Conservation (phyloP, 2,113 vertebrate genomes). For the Protomyctophum bolini region DNA sequence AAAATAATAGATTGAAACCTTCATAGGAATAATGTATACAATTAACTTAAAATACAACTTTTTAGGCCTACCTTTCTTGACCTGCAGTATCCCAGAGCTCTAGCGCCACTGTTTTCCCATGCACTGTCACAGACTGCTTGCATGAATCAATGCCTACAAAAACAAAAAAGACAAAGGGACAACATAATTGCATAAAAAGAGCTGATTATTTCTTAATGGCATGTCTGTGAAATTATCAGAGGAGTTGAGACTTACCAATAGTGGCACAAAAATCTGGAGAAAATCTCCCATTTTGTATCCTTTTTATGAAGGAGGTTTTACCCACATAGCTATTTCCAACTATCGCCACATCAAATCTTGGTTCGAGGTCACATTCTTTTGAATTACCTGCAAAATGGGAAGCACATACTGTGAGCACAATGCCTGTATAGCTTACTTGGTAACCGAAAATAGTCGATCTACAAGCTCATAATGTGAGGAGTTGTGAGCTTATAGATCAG, state of each 20-base stretch:
- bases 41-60: not conserved
- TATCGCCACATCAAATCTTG: slow-evolving; percentile 87
- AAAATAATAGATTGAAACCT: no score
- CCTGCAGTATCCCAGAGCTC: slow-evolving; percentile 96
- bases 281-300: slow-evolving; percentile 79
- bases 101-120: slow-evolving; percentile 80
- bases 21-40: no score
- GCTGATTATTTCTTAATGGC: not conserved
- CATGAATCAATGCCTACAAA: slow-evolving; percentile 87
- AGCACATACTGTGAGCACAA: not conserved
- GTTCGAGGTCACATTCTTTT: slow-evolving; percentile 22
- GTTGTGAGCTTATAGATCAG: no score
- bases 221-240: not conserved
- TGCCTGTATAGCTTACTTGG: not conserved
- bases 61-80: slow-evolving; percentile 86
- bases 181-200: not conserved
- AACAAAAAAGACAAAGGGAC: slow-evolving; percentile 12
- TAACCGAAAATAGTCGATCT: no score
- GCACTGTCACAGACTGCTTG: slow-evolving; percentile 82
- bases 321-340: slow-evolving; percentile 90
- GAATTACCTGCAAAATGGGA: slow-evolving; percentile 15
- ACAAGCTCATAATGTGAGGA: no score
- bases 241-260: slow-evolving; percentile 80
- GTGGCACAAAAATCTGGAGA: slow-evolving; percentile 74
- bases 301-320: slow-evolving; percentile 90